These are phyloP conservation scores for Agrypnus murinus DNA, from an alignment of 2,888 invertebrate species.

Conservation along the genomic window DNA sequence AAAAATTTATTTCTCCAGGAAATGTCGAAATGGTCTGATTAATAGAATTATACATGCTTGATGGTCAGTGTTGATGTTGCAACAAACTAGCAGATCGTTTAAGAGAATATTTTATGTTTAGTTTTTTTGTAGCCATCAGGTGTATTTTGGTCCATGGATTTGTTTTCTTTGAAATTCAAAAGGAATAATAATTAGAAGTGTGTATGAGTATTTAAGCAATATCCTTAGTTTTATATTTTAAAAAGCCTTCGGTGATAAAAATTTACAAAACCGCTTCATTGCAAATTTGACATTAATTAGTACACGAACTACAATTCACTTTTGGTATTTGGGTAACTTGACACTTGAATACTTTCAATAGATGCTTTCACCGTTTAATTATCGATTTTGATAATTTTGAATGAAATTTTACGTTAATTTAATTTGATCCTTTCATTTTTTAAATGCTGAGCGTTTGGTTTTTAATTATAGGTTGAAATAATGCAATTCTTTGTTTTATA, in stretches of 20 bases:
- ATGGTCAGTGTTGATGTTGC: constrained; percentile 4
- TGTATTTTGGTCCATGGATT: too few relatives aligned
- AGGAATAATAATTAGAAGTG: too few relatives aligned
- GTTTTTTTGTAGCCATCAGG: too few relatives aligned
- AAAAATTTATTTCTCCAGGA: constrained; percentile 16
- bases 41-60: neutral
- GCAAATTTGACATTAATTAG: neutral
- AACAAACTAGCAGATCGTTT: neutral
- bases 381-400: constrained; percentile 5
- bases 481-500: too few relatives aligned
- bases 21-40: constrained; percentile 19
- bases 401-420: neutral
- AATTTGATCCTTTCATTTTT: constrained; percentile 1
- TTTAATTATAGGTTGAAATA: too few relatives aligned
- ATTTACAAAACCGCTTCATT: too few relatives aligned
- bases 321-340: constrained; percentile 7
- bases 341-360: constrained; percentile 3
- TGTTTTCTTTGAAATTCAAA: too few relatives aligned
- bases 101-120: too few relatives aligned
- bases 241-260: too few relatives aligned
- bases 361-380: constrained; percentile 5
- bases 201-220: too few relatives aligned
- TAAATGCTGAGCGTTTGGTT: neutral
- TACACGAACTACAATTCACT: constrained; percentile 9
- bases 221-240: too few relatives aligned